Conservation (phyloP, 2,888 invertebrate genomes). For the Lysandra coridon region DNA sequence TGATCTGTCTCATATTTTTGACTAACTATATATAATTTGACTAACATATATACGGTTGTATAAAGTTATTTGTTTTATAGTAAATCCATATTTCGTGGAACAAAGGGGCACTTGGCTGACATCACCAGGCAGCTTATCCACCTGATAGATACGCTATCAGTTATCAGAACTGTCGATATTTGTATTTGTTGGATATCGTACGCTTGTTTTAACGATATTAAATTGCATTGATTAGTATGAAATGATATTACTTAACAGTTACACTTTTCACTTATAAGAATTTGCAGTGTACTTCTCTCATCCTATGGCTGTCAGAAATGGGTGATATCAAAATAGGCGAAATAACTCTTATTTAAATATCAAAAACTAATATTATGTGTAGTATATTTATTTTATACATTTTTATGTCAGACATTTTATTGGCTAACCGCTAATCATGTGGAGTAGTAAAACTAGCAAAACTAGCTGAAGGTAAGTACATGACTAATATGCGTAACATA, state of each 20-base stretch:
- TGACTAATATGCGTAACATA: too few relatives aligned
- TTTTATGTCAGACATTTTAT: too few relatives aligned
- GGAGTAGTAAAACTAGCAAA: too few relatives aligned
- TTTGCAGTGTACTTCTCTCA: too few relatives aligned
- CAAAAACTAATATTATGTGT: too few relatives aligned
- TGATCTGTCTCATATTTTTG: too few relatives aligned
- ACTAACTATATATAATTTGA: too few relatives aligned
- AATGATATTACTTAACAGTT: background rate
- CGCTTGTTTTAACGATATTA: background rate
- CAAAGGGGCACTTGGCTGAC: conserved; percentile 22
- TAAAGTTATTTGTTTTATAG: background rate
- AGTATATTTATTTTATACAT: too few relatives aligned
- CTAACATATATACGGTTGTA: background rate
- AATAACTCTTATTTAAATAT: too few relatives aligned
- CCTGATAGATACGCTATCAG: conserved; percentile 18
- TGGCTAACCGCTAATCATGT: too few relatives aligned
- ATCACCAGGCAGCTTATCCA: conserved; percentile 24
- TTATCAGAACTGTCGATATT: conserved; percentile 27
- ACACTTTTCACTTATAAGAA: background rate
- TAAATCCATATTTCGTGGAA: conserved; percentile 8
- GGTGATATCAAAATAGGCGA: too few relatives aligned
- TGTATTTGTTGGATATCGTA: conserved; percentile 2
- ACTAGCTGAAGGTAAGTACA: too few relatives aligned
- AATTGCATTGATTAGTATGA: background rate
- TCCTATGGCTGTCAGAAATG: background rate